A percentile compares a stretch with the other conserved stretches of the same genome.
phyloP scores from a whole-genome alignment of 2,797 vertebrate species.

The Pelodytes ibericus region DNA sequence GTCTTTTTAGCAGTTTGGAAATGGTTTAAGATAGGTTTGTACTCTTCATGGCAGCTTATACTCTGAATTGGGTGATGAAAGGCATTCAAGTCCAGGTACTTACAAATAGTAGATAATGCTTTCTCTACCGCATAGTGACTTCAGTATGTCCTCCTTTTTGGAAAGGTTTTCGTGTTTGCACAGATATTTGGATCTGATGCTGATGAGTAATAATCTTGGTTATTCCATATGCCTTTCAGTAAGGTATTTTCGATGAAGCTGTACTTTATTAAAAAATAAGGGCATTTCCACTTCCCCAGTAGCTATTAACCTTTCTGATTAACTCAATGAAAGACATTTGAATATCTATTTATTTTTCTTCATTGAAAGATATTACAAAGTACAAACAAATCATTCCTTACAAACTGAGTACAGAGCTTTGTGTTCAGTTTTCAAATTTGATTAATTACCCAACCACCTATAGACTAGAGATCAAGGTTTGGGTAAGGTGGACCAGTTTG shows the following conservation, averaged over 20 bases:
- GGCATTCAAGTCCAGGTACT: conserved; percentile 24
- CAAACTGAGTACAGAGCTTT: too few relatives aligned
- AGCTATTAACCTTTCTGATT: too few relatives aligned
- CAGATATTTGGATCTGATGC: conserved; percentile 27
- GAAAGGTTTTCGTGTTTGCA: conserved; percentile 18
- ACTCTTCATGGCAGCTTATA: conserved; percentile 29
- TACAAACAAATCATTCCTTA: too few relatives aligned
- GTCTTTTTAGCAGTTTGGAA: conserved; percentile 25
- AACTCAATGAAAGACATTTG: too few relatives aligned
- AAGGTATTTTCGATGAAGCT: neutral
- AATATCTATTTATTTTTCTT: too few relatives aligned
- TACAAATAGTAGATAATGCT: conserved; percentile 39
- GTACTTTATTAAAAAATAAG: neutral
- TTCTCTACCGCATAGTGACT: conserved; percentile 33
- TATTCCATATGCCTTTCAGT: conserved; percentile 14
- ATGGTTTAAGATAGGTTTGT: conserved; percentile 29
- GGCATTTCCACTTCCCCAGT: neutral
- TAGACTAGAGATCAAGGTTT: too few relatives aligned
- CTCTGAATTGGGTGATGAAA: conserved; percentile 51
- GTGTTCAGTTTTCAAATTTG: too few relatives aligned
- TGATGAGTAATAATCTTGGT: conserved; percentile 12
- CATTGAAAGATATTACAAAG: too few relatives aligned
- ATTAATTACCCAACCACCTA: too few relatives aligned
- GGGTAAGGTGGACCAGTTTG: too few relatives aligned
- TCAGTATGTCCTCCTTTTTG: neutral